Percentiles rank a stretch among this genome's conserved stretches.
These are phyloP conservation scores for Alaudala cheleensis DNA, from an alignment of 2,113 vertebrate genomes.

Conservation along the genomic window DNA sequence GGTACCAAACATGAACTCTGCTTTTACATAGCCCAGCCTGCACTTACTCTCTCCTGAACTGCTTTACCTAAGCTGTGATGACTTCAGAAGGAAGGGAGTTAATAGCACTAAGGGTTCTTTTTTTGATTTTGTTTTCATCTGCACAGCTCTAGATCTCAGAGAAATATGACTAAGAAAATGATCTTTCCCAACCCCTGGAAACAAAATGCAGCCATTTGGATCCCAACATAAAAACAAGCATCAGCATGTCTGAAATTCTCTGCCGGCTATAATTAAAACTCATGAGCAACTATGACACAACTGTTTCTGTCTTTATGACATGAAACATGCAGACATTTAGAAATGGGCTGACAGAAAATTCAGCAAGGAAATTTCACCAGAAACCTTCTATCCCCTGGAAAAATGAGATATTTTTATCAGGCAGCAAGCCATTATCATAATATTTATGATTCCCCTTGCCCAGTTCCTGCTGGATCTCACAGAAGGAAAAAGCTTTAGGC, in stretches of 20 bases:
- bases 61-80: not conserved
- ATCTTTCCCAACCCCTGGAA: conserved; percentile 27
- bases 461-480: conserved; percentile 10
- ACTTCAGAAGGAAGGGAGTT: not conserved
- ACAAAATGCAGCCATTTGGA: conserved; percentile 16
- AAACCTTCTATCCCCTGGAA: conserved; percentile 33
- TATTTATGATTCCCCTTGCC: conserved; percentile 35
- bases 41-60: not conserved
- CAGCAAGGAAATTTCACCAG: conserved; percentile 35
- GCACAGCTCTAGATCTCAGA: conserved; percentile 26
- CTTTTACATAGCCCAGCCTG: not conserved
- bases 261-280: conserved; percentile 19
- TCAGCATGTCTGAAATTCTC: conserved; percentile 5
- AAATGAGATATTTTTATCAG: conserved; percentile 29
- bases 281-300: conserved; percentile 15
- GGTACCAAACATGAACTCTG: not conserved
- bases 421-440: not conserved
- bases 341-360: conserved; percentile 20
- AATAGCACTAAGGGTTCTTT: not conserved
- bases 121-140: not conserved
- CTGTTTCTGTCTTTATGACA: conserved; percentile 3
- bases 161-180: conserved; percentile 44
- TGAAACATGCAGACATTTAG: not conserved
- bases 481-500: conserved; percentile 6
- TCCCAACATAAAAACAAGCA: conserved; percentile 42